Base-by-base conservation (phyloP, 1,140 invertebrate species). In the Trissolcus basalis region DNA sequence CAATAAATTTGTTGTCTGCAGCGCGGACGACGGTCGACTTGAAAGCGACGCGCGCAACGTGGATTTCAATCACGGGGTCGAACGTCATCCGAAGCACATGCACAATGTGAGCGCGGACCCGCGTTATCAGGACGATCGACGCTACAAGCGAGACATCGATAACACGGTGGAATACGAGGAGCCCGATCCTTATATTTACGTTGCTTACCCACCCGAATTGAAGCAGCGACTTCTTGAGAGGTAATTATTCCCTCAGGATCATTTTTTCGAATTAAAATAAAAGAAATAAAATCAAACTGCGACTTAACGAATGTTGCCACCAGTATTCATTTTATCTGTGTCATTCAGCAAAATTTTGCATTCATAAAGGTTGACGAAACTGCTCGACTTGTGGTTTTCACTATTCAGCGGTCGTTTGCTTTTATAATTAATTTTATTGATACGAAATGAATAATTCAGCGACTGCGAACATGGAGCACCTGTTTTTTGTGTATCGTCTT, bases 181-280 rank as follows among this genome's bases (percentile, higher is more conserved):
- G 33, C 81, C 90, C 12, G 91, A 94, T 86, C 93, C 95, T 83
- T 95, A 95, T 85, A 95, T 95, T 74, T 95, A 95, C 85, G 94
- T 95, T 64, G 93, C 93, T 48, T 95, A 95, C 89, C 94, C 94
- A 51, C 93, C 94, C 10, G 94, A 95, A 86, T 89, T 95, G 35
- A 95, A 95, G 85, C 91, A 94, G 77, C 90, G 93, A 51, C 90
- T 95, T 73, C 90, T 95, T 58, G 94, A 94, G 89, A 94, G 93
- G 93, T 94, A 92, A 83, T 87, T 65, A 65, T 73, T 36, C 10
- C 12, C 12, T 59, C 27, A 39, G 44, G 36, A n/a, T 27, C 33
- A 9, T 5, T 8, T n/a, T 43, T 44, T 44, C 16, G 1, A 48
- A 19, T 15, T 44, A 7, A n/a, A 14, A 1, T 50, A 45, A 36